These are phyloP conservation scores for Scleropages formosus DNA, from an alignment of 2,797 vertebrate genomes.

Conservation along the genomic window DNA sequence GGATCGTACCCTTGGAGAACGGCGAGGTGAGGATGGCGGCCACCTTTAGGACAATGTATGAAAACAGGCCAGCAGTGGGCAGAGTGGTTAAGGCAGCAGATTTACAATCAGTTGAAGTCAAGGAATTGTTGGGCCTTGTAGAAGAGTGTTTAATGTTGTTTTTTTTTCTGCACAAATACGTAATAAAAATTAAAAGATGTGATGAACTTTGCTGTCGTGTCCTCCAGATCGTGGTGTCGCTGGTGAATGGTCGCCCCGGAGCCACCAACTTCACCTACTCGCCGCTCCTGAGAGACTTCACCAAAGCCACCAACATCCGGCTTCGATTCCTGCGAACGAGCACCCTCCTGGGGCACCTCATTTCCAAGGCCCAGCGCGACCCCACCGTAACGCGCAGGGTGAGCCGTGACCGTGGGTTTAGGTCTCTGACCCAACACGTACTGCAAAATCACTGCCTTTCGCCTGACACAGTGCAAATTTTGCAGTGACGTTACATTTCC, in stretches of 20 bases:
- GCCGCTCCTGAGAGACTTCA: slow-evolving; percentile 78
- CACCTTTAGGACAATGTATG: background rate
- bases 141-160: no score
- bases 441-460: background rate
- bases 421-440: slow-evolving; percentile 23
- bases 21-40: slow-evolving; percentile 74
- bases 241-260: slow-evolving; percentile 85
- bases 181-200: background rate
- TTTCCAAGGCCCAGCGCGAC: slow-evolving; percentile 85
- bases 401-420: slow-evolving; percentile 49
- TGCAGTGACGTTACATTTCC: no score
- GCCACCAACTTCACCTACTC: slow-evolving; percentile 83
- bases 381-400: slow-evolving; percentile 87
- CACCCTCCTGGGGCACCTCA: slow-evolving; percentile 86
- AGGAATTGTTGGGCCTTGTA: no score
- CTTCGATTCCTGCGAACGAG: slow-evolving; percentile 83
- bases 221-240: slow-evolving; percentile 82
- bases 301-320: slow-evolving; percentile 87
- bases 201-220: slow-evolving; percentile 30
- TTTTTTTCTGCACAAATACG: no score
- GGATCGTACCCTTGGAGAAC: slow-evolving; percentile 85
- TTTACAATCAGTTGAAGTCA: no score
- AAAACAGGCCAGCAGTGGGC: background rate
- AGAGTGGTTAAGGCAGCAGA: no score
- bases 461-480: no score